Base-by-base conservation (phyloP, 2,888 invertebrate genomes). In the Hetaerina titia region DNA sequence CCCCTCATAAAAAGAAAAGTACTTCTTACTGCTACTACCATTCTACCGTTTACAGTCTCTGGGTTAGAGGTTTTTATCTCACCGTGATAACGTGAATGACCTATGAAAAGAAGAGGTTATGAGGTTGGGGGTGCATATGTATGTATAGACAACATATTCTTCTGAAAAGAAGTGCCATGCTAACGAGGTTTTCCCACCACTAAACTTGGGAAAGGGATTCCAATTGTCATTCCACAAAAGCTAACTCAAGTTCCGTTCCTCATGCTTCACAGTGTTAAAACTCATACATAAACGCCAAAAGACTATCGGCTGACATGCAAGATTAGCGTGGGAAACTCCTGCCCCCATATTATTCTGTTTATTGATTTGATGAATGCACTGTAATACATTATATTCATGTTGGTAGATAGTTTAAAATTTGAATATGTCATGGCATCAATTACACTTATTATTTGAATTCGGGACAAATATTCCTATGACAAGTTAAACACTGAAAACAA, bases 81-180 rank as follows among this genome's bases (percentile, higher is more conserved):
- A 74, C 92, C 92, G 92, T 92, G 92, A 92, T 69, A 92, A 92
- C 69, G 92, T 92, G 69, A 92, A 64, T 69, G 92, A 92, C 64
- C 92, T 60, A 45, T 90, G 90, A 90, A 90, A 90, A 74, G 92
- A 92, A 56, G 92, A 56, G 92, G 69, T 69, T 69, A 92, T 15
- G 69, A 69, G 92, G 81, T 5, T 92, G 92, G 31, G 92, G 64
- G 25, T 92, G 92, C 69, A 92, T 56, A 92, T 22, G 31, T 25
- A 58, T 45, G 64, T 69, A 57, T 64, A 69, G 92, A 69, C 92
- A 81, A 31, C 25, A 81, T 81, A 81, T 81, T 81, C 11, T 81
- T 45, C 22, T 92, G 92, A 92, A 92, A 69, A 64, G 92, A 69
- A 69, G 92, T 45, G 92, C 92, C 56, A n/a, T 92, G 92, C 92